A percentile compares a stretch with the other conserved stretches of the same genome.
Conservation (phyloP, 2,113 vertebrate species). For the Elgaria multicarinata region DNA sequence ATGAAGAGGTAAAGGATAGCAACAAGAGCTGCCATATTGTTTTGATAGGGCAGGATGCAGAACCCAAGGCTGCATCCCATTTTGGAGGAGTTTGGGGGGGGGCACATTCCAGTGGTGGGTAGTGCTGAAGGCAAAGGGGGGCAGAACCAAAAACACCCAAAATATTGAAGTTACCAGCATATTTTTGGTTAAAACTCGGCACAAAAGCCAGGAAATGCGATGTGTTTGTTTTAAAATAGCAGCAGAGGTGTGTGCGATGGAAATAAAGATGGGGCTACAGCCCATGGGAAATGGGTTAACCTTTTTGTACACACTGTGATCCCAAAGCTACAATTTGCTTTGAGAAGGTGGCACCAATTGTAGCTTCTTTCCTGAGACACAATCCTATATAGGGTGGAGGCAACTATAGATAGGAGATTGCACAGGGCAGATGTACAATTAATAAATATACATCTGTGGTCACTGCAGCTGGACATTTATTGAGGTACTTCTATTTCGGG, state of each 20-base stretch:
- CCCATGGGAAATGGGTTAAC: background rate
- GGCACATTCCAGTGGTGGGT: no score
- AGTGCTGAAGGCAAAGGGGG: no score
- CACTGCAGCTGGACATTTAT: background rate
- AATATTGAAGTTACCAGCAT: no score
- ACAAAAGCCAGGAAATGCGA: no score
- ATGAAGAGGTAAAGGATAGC: background rate
- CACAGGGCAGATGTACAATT: background rate
- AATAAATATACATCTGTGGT: background rate
- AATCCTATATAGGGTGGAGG: no score
- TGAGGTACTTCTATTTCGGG: background rate
- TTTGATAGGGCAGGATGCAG: no score
- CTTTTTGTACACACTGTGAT: background rate
- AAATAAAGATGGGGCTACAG: background rate
- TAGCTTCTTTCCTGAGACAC: background rate
- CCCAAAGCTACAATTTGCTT: background rate
- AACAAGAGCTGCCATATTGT: background rate
- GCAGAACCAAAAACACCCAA: no score
- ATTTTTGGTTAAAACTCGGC: no score
- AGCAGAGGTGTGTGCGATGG: background rate
- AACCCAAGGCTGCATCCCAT: no score
- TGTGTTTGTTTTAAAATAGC: background rate
- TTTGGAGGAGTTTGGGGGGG: no score
- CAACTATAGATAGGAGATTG: background rate
- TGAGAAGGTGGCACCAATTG: background rate